Evolutionary conservation across 2,113 vertebrate genomes (phyloP).

Genomic region (Dunckerocampus dactyliophorus): DNA sequence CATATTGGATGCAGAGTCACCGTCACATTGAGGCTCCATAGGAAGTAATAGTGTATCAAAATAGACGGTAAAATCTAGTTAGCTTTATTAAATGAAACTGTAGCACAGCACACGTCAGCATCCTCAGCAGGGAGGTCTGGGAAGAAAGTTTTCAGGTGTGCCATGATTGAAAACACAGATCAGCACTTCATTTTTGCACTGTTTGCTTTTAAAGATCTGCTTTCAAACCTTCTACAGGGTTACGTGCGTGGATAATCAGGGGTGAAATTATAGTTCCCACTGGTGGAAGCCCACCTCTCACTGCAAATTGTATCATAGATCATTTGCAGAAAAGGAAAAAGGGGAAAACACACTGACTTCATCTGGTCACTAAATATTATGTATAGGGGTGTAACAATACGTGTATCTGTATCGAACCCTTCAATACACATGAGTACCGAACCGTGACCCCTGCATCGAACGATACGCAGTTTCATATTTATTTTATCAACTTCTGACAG

Average conservation of each 20-base stretch:
- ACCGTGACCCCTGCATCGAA: no score
- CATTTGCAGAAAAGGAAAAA: neutral
- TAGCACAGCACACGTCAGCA: neutral
- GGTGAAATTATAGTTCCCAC: neutral
- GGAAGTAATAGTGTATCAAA: neutral
- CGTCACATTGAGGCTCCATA: neutral
- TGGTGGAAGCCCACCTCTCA: slow-evolving; percentile 1
- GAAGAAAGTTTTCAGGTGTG: slow-evolving; percentile 2
- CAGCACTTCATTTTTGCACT: neutral
- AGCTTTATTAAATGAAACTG: slow-evolving; percentile 6
- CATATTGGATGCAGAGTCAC: neutral
- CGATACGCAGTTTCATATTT: no score
- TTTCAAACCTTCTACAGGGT: neutral
- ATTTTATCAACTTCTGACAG: no score
- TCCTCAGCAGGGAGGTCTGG: neutral
- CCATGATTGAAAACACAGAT: neutral
- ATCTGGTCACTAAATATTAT: slow-evolving; percentile 19
- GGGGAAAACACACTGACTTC: slow-evolving; percentile 9
- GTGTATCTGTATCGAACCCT: no score
- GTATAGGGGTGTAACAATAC: no score
- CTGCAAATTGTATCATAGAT: neutral
- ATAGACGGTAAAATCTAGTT: neutral
- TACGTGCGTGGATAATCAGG: neutral
- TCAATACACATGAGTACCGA: no score
- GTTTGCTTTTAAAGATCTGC: neutral